Conservation (phyloP, 2,113 vertebrate genomes). For the Hemiprocne comata region DNA sequence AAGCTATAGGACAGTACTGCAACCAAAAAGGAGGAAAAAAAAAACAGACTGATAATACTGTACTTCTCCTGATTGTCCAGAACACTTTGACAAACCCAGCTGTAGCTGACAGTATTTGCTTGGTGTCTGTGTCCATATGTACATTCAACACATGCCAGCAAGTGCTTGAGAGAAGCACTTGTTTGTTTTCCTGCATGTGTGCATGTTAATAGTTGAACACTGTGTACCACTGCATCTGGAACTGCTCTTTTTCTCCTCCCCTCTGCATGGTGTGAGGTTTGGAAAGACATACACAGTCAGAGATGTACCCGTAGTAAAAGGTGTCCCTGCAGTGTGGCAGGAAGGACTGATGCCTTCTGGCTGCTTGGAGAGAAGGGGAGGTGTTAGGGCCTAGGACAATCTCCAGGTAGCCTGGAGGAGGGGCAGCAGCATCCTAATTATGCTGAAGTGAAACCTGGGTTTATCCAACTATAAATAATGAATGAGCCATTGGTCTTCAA, state of each 20-base stretch:
- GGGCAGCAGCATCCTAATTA: background rate
- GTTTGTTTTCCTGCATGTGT: background rate
- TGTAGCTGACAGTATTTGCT: background rate
- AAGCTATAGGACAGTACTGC: background rate
- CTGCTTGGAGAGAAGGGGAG: background rate
- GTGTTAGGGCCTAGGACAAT: background rate
- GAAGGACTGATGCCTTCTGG: background rate
- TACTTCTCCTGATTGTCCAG: background rate
- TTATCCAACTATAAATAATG: background rate
- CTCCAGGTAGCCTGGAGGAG: background rate
- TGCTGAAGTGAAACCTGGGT: background rate
- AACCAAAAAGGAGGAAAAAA: background rate
- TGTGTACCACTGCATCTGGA: background rate
- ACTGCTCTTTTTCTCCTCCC: background rate
- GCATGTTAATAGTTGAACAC: background rate
- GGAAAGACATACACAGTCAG: background rate
- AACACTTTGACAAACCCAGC: background rate
- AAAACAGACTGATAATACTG: fast-evolving
- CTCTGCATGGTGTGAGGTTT: background rate
- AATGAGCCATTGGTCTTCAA: background rate
- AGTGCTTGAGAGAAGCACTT: background rate
- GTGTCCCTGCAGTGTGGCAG: background rate
- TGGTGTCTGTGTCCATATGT: background rate
- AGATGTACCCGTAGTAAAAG: background rate
- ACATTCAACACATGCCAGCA: background rate